phyloP scores from a whole-genome alignment of 2,113 vertebrate species.

The Cryptomyrus ogoouensis region DNA sequence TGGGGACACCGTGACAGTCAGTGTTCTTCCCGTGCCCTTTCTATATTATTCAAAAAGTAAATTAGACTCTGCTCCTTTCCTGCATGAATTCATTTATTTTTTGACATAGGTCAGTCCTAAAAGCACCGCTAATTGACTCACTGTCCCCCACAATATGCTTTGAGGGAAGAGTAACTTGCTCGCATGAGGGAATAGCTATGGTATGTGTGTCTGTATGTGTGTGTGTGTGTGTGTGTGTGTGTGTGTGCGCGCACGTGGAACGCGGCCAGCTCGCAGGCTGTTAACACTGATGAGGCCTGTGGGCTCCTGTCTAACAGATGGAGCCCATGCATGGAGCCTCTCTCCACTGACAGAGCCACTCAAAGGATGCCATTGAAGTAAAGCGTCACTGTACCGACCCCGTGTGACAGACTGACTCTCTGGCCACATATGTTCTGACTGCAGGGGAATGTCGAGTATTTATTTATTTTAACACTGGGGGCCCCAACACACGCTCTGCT shows the following conservation, averaged over 20 bases:
- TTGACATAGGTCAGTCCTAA: slow-evolving; percentile 13
- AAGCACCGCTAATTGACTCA: slow-evolving; percentile 7
- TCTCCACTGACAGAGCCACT: not conserved
- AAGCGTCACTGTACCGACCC: not conserved
- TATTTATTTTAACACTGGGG: not conserved
- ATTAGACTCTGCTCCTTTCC: slow-evolving; percentile 10
- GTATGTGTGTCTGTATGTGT: not conserved
- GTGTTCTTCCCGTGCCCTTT: not conserved
- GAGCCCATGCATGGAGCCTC: not conserved
- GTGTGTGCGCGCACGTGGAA: not conserved
- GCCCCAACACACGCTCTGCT: not conserved
- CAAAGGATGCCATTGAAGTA: not conserved
- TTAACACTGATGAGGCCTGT: not conserved
- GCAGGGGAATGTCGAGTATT: slow-evolving; percentile 5
- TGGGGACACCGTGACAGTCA: not conserved
- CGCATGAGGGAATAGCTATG: not conserved
- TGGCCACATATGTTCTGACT: not conserved
- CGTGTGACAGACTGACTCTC: not conserved
- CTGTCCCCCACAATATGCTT: slow-evolving; percentile 4
- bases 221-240: not conserved
- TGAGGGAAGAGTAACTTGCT: not conserved
- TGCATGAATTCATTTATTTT: slow-evolving; percentile 14
- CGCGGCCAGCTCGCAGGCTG: not conserved
- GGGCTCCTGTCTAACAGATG: slow-evolving; percentile 8
- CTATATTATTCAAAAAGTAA: slow-evolving; percentile 10